These are phyloP conservation scores for Aleiodes leptofemur DNA, from an alignment of 2,888 invertebrate genomes.

Conservation along the genomic window DNA sequence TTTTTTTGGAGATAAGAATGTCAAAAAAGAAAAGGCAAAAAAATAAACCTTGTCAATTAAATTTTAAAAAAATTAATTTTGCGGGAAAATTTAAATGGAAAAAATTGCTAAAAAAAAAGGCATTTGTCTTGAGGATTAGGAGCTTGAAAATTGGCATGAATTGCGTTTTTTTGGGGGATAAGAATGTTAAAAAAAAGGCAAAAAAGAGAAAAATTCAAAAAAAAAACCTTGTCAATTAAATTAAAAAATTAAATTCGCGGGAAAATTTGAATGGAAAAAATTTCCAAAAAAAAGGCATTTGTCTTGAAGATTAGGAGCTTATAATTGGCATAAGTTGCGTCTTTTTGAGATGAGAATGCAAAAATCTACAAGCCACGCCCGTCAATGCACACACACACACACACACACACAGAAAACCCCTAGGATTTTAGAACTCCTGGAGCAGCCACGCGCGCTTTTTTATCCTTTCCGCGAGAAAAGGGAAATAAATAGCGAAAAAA, in stretches of 20 bases:
- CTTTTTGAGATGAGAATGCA: background rate
- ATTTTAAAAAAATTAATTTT: too few relatives aligned
- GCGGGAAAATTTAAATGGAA: background rate
- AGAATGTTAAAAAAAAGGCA: too few relatives aligned
- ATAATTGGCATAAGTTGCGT: slow-evolving; percentile 6
- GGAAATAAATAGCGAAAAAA: slow-evolving; percentile 10
- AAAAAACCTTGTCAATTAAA: too few relatives aligned
- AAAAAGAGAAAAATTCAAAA: too few relatives aligned
- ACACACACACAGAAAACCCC: background rate
- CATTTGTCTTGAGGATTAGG: too few relatives aligned
- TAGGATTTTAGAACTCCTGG: background rate
- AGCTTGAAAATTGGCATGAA: too few relatives aligned
- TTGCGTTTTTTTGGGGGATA: too few relatives aligned
- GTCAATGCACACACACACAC: background rate
- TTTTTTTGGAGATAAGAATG: too few relatives aligned
- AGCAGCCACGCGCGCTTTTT: background rate
- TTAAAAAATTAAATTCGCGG: too few relatives aligned
- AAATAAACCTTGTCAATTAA: too few relatives aligned
- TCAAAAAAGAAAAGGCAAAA: too few relatives aligned
- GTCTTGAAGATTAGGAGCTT: background rate
- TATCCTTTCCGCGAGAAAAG: slow-evolving; percentile 22
- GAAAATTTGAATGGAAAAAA: background rate
- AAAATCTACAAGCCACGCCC: slow-evolving; percentile 21
- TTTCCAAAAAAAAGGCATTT: background rate
- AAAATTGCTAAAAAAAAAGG: background rate